phyloP scores from a whole-genome alignment of 1,140 invertebrate species.

The Euglossa dilemma region DNA sequence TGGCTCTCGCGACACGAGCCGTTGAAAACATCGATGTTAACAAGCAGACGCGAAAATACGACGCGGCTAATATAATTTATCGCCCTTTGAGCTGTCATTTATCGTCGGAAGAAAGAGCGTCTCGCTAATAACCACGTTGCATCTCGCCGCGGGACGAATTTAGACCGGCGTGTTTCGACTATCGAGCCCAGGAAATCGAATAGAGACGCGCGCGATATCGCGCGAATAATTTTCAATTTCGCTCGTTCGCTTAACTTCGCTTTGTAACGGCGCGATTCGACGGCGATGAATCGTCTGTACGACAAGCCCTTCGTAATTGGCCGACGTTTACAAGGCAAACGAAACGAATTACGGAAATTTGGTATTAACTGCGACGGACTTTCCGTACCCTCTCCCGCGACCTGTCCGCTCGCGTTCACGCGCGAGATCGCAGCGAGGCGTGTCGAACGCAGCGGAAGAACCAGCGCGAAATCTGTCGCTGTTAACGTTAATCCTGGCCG shows the following conservation, averaged over 20 bases:
- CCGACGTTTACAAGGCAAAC: neutral
- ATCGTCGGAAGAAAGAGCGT: neutral
- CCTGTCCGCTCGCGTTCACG: too few species aligned
- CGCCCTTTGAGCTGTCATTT: neutral
- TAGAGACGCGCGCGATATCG: neutral
- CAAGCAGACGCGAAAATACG: constrained; percentile 11
- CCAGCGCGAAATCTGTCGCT: constrained; percentile 61
- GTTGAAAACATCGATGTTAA: neutral
- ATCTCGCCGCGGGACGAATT: neutral
- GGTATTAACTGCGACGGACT: too few species aligned
- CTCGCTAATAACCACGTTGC: neutral
- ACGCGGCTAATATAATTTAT: constrained; percentile 18
- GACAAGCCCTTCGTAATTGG: neutral
- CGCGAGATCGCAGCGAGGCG: neutral
- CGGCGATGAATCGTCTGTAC: too few species aligned
- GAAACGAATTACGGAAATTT: neutral
- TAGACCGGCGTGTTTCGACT: neutral
- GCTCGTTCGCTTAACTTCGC: too few species aligned
- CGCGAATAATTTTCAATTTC: neutral
- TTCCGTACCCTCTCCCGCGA: neutral
- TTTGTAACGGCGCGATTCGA: too few species aligned
- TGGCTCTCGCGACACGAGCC: neutral
- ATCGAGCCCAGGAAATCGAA: neutral
- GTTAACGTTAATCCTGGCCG: constrained; percentile 64
- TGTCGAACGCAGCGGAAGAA: neutral